Percentiles rank a stretch among this genome's conserved stretches.
Evolutionary conservation across 2,113 vertebrate species (phyloP).

Genomic region (Trachemys scripta): DNA sequence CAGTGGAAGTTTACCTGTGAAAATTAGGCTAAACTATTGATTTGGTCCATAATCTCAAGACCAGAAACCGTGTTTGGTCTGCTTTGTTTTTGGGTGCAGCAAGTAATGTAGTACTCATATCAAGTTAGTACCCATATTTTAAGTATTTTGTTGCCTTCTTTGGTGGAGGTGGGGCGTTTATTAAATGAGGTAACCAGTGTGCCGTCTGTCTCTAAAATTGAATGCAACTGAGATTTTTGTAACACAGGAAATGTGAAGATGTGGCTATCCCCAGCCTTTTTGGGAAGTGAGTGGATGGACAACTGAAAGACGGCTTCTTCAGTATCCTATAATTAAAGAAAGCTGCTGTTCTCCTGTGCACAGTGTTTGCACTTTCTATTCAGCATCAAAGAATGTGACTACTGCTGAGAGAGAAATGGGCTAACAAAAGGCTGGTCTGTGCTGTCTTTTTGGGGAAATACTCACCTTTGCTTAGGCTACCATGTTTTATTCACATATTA

Average conservation of each 20-base stretch:
- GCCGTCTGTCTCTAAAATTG: neutral
- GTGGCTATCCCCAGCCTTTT: neutral
- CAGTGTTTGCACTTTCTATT: neutral
- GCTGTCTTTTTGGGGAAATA: neutral
- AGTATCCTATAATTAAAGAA: neutral
- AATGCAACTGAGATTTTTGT: neutral
- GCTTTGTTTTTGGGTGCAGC: neutral
- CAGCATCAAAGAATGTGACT: neutral
- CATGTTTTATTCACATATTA: fast-evolving
- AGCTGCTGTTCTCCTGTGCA: neutral
- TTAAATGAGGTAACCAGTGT: neutral
- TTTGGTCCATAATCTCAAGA: fast-evolving
- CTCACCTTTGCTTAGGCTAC: neutral
- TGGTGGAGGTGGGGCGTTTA: neutral
- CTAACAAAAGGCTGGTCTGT: neutral
- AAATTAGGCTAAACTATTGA: neutral
- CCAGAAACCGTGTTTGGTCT: fast-evolving
- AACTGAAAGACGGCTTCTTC: neutral
- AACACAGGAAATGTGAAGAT: neutral
- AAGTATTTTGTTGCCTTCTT: neutral
- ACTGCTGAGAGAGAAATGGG: neutral
- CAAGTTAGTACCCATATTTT: neutral
- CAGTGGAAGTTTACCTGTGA: neutral
- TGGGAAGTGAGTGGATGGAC: neutral
- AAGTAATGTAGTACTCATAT: neutral